Base-by-base conservation (phyloP, 2,113 vertebrate species). In the Pelobates fuscus region DNA sequence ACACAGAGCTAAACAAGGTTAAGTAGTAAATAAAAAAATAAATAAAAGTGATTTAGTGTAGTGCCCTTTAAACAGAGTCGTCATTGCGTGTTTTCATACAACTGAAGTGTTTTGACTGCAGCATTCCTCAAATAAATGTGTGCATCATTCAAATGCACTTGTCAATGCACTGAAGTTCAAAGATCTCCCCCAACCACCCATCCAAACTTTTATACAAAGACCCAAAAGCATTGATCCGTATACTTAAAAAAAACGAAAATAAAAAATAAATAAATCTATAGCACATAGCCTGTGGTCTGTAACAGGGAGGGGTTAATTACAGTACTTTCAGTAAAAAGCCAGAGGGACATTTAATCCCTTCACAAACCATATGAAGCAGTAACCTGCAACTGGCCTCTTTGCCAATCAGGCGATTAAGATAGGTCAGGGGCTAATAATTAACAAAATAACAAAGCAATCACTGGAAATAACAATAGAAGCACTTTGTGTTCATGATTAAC, bases 111-210 rank as follows among this genome's bases (percentile, higher is more conserved):
- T n/a, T n/a, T n/a, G n/a, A n/a, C n/a, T n/a, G n/a, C n/a, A n/a
- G n/a, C n/a, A n/a, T n/a, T n/a, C n/a, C n/a, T n/a, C n/a, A n/a
- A n/a, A n/a, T n/a, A n/a, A n/a, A n/a, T n/a, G n/a, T n/a, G n/a
- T n/a, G n/a, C n/a, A n/a, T n/a, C n/a, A n/a, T n/a, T n/a, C n/a
- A n/a, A 21, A 24, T 60, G 63, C 37, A 60, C 64, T 60, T n/a
- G n/a, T n/a, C n/a, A n/a, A n/a, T n/a, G n/a, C n/a, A n/a, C n/a
- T n/a, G n/a, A n/a, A n/a, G n/a, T n/a, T n/a, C n/a, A n/a, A n/a
- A n/a, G n/a, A n/a, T n/a, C n/a, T 76, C 63, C 37, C 66, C 20
- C 55, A 41, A 60, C 44, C 44, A 11, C 15, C 44, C 44, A 49
- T 37, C 44, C 44, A 49, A 49, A 49, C 3, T 3, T 49, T 5